Conservation (phyloP, 2,113 vertebrate species). For the Fukomys damarensis region DNA sequence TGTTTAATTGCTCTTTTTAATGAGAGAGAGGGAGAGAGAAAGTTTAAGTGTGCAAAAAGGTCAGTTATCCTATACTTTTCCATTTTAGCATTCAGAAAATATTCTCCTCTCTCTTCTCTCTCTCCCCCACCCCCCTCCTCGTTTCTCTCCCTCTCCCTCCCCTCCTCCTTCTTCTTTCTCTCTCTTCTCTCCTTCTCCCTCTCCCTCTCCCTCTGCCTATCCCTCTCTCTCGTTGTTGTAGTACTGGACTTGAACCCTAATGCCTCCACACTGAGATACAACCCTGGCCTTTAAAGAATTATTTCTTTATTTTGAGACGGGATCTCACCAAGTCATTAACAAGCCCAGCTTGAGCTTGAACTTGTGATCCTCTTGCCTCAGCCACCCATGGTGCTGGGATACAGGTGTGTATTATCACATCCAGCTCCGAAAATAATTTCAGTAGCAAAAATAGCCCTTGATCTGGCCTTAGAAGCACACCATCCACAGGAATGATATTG, state of each 20-base stretch:
- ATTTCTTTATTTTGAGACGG: neutral
- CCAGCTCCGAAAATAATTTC: neutral
- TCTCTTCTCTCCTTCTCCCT: neutral
- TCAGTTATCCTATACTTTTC: neutral
- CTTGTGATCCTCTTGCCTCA: neutral
- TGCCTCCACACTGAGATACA: neutral
- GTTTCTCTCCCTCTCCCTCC: too few relatives aligned
- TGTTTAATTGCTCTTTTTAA: neutral
- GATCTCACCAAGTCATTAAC: neutral
- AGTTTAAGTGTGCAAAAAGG: neutral
- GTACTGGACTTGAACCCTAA: neutral
- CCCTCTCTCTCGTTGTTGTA: neutral
- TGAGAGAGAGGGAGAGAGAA: neutral
- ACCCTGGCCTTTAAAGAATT: neutral
- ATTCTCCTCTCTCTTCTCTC: neutral
- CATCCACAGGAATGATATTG: neutral
- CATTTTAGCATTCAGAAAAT: slow-evolving; percentile 37
- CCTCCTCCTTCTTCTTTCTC: neutral
- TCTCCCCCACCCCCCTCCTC: too few relatives aligned
- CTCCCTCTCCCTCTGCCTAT: too few relatives aligned
- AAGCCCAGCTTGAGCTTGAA: neutral
- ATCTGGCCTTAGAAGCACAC: neutral
- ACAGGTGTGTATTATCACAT: neutral
- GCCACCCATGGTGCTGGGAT: neutral
- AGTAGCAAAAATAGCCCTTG: neutral